phyloP scores from a whole-genome alignment of 2,797 vertebrate species.

The Catamblyrhynchus diadema region DNA sequence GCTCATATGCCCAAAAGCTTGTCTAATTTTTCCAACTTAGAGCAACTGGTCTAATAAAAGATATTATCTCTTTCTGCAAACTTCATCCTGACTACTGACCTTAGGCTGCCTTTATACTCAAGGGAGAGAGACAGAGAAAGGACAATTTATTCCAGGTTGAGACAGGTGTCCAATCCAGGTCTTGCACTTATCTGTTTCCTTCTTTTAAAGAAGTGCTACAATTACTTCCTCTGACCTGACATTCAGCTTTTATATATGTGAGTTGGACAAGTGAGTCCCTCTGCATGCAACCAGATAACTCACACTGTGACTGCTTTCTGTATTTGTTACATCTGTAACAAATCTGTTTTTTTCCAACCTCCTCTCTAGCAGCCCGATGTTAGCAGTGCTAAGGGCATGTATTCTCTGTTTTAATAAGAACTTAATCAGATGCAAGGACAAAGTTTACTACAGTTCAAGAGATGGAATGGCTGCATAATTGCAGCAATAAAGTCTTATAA shows the following conservation, averaged over 20 bases:
- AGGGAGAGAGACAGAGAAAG: not conserved
- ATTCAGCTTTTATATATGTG: not conserved
- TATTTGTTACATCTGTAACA: not conserved
- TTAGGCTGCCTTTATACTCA: not conserved
- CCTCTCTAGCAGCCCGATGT: not conserved
- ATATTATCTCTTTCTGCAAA: not conserved
- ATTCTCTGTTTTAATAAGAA: not conserved
- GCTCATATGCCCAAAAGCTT: constrained; percentile 7
- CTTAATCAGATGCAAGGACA: not conserved
- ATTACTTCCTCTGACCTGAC: not conserved
- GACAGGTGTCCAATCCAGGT: not conserved
- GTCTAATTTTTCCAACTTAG: constrained; percentile 32
- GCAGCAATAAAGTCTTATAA: not conserved
- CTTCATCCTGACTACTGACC: not conserved
- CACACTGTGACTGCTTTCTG: not conserved
- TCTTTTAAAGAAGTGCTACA: not conserved
- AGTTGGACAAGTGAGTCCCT: not conserved
- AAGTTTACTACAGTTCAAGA: not conserved
- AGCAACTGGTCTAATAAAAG: constrained; percentile 46
- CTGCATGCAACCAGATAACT: not conserved
- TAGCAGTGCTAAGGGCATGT: not conserved
- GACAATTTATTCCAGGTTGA: not conserved
- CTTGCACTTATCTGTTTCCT: not conserved
- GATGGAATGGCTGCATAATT: not conserved
- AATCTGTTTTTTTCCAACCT: not conserved